A percentile compares a stretch with the other conserved stretches of the same genome.
Conservation (phyloP, 2,113 vertebrate genomes). For the Campylomormyrus tamandua region DNA sequence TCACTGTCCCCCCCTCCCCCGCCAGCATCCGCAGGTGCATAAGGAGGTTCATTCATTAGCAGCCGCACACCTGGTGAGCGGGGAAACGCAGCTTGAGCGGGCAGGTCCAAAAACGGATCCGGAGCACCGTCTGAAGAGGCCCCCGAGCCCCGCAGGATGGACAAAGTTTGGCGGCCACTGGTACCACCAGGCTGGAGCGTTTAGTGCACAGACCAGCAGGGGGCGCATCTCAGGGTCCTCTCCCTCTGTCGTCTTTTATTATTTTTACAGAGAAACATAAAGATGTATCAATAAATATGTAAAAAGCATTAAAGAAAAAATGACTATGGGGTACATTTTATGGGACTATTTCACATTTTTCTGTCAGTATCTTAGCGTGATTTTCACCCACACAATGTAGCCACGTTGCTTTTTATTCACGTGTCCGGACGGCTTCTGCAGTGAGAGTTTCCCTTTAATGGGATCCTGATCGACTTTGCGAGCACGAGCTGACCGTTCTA, state of each 20-base stretch:
- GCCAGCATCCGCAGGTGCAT: not conserved
- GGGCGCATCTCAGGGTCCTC: not conserved
- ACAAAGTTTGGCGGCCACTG: conserved; percentile 28
- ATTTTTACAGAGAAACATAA: not conserved
- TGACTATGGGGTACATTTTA: not conserved
- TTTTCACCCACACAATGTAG: not conserved
- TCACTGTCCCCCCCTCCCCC: not conserved
- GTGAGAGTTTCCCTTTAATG: not conserved
- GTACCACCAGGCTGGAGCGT: conserved; percentile 31
- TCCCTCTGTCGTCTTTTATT: not conserved
- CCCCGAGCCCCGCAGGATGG: conserved; percentile 4
- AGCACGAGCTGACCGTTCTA: not conserved
- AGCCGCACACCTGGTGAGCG: conserved; percentile 10
- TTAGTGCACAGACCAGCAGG: conserved; percentile 27
- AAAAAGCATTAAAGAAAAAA: not conserved
- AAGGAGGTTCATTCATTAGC: conserved; percentile 13
- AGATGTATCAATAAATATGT: not conserved
- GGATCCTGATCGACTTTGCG: not conserved
- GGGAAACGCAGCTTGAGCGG: not conserved
- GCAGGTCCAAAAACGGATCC: conserved; percentile 8
- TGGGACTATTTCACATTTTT: not conserved
- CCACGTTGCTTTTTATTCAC: not conserved
- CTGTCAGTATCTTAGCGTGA: not conserved
- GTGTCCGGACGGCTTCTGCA: too few species aligned
- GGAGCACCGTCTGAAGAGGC: conserved; percentile 11